Evolutionary conservation across 2,888 invertebrate genomes (phyloP), one percentile per base, ranked within the genome.

Genomic region (Coleophora deauratella): DNA sequence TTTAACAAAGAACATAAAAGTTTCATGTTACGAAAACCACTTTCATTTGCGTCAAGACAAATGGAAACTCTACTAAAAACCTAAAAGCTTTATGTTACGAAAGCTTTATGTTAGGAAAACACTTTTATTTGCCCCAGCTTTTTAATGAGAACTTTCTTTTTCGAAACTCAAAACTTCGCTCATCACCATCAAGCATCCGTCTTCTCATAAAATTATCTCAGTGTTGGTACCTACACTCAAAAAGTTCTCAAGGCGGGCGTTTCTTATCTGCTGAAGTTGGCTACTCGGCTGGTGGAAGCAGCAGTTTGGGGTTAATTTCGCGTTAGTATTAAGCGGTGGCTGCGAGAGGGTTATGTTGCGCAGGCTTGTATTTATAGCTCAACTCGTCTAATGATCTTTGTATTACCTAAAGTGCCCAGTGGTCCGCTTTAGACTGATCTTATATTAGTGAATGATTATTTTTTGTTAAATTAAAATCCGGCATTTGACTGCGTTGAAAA

Each of bases 361-460:
- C 68, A 66, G 64, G 68, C 64, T 73, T 64, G 63, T 69, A 70
- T 71, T 71, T 72, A 72, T 69, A 62, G 65, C 69, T 48, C 41
- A 52, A 57, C 63, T 55, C 57, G 49, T 59, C 66, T 77, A 77
- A 77, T 72, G 74, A 67, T 68, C 59, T 67, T 72, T 65, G 64
- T 65, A 74, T 72, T 71, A 66, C 64, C 55, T 54, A 51, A 46
- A 53, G 47, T 40, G 41, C 47, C 37, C 37, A 41, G 45, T 47
- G 46, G 35, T 34, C 14, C 15, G 33, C 31, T 43, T 40, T 34
- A 15, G 13, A 21, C 10, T 11, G 9, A 30, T n/a, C n/a, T n/a
- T n/a, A n/a, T n/a, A n/a, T n/a, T n/a, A n/a, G n/a, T n/a, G n/a
- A n/a, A n/a, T n/a, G n/a, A n/a, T n/a, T n/a, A n/a, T n/a, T n/a